phyloP scores from a whole-genome alignment of 2,113 vertebrate genomes.

The Pseudorasbora parva region DNA sequence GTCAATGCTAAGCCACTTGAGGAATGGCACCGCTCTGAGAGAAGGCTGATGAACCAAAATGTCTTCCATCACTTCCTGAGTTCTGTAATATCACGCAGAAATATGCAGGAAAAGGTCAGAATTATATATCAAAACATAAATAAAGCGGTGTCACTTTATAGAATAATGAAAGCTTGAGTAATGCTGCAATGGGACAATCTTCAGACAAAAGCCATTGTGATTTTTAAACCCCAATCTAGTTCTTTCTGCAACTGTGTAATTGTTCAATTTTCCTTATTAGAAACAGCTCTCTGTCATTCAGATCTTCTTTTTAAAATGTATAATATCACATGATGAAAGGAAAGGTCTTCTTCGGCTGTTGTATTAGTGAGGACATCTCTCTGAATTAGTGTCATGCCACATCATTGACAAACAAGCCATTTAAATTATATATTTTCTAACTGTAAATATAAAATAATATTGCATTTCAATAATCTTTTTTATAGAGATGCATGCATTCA shows the following conservation, averaged over 20 bases:
- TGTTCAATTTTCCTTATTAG: constrained; percentile 37
- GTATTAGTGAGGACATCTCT: neutral
- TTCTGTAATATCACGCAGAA: constrained; percentile 64
- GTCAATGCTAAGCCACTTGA: constrained; percentile 66
- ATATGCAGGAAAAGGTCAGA: constrained; percentile 65
- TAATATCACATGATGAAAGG: constrained; percentile 47
- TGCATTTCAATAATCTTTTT: neutral
- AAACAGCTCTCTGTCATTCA: constrained; percentile 41
- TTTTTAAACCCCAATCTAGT: neutral
- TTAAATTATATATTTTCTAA: neutral
- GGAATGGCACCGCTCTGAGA: constrained; percentile 46
- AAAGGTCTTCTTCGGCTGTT: constrained; percentile 24
- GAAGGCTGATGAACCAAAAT: constrained; percentile 54
- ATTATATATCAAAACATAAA: constrained; percentile 64
- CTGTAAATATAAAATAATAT: neutral
- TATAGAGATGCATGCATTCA: neutral
- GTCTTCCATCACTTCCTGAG: constrained; percentile 61
- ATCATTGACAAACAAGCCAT: neutral
- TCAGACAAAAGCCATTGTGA: constrained; percentile 20
- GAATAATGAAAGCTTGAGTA: constrained; percentile 35
- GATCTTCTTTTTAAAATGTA: constrained; percentile 41
- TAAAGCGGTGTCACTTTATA: constrained; percentile 47
- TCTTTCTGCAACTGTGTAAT: constrained; percentile 17
- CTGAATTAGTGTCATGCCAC: neutral
- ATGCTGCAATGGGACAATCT: constrained; percentile 5